Conservation (phyloP, 2,888 invertebrate genomes). For the Pachliopta kotzebuea region DNA sequence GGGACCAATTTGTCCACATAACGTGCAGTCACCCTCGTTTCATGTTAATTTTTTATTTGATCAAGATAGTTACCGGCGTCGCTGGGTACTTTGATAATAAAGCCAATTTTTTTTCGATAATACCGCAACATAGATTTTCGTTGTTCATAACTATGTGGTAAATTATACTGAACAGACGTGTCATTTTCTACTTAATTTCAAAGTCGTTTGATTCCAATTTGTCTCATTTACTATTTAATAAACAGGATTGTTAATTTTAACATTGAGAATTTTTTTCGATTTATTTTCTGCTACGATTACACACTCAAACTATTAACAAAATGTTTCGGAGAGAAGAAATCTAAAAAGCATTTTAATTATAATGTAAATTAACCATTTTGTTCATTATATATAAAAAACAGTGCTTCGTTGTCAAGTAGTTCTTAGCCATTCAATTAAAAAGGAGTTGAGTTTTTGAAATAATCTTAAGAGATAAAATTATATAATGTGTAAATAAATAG, state of each 20-base stretch:
- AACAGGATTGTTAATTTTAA: slow-evolving; percentile 28
- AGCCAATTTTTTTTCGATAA: slow-evolving; percentile 79
- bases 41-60: slow-evolving; percentile 74
- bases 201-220: slow-evolving; percentile 68
- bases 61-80: slow-evolving; percentile 62
- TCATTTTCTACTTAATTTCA: slow-evolving; percentile 69
- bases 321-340: too few relatives aligned
- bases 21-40: slow-evolving; percentile 55
- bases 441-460: too few relatives aligned
- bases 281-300: too few relatives aligned
- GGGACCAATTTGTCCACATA: slow-evolving; percentile 64
- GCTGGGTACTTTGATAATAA: slow-evolving; percentile 73
- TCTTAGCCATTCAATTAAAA: too few relatives aligned
- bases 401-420: too few relatives aligned
- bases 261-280: neutral
- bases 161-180: slow-evolving; percentile 64
- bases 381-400: too few relatives aligned
- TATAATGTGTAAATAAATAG: too few relatives aligned
- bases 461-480: too few relatives aligned
- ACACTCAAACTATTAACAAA: too few relatives aligned
- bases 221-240: slow-evolving; percentile 60
- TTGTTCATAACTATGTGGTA: slow-evolving; percentile 53
- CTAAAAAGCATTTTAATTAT: too few relatives aligned
- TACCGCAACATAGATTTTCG: slow-evolving; percentile 54
- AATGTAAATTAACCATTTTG: too few relatives aligned